Evolutionary conservation across 2,888 invertebrate genomes (phyloP), one percentile per base, ranked within the genome.

Genomic region (Himalopsyche tibetana): DNA sequence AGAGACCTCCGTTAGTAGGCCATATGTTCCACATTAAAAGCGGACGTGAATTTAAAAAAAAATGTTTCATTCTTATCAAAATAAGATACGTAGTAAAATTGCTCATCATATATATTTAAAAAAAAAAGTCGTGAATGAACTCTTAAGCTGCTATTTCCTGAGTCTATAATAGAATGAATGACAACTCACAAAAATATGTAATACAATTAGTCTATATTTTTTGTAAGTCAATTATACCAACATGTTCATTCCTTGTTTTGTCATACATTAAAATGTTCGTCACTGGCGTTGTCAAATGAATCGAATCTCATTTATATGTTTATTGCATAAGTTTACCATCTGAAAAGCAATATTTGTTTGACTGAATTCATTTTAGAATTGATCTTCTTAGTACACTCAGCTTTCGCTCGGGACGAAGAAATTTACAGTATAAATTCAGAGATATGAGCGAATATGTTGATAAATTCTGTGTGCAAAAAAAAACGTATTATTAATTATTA

Each of bases 311-410:
- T 19, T 19, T 63, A 9, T 45, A 63, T 63, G 51, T 15, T 63
- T 63, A 63, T 63, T 63, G 28, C 63, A 63, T 63, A 63, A 63
- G 63, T 63, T 56, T 56, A 56, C 5, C 15, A n/a, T 55, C 17
- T 17, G 15, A 55, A 55, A 55, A 55, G 55, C n/a, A n/a, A 55
- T 15, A 55, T 55, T 55, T 55, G 17, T 55, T 17, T 56, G 19
- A 5, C 6, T 63, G 63, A 19, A 63, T 19, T 19, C 63, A 63
- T 19, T 19, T 19, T 11, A 19, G n/a, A n/a, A 63, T 28, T 9
- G 15, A 19, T 63, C 63, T 63, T 63, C 9, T n/a, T 0, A 19
- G 63, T 63, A 63, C 19, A 63, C 63, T 63, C 28, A 63, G n/a
- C 63, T 28, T 63, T 63, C 63, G 63, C 15, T 19, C 28, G 1